Evolutionary conservation across 2,797 vertebrate genomes (phyloP).

Genomic region (Xenops minutus): DNA sequence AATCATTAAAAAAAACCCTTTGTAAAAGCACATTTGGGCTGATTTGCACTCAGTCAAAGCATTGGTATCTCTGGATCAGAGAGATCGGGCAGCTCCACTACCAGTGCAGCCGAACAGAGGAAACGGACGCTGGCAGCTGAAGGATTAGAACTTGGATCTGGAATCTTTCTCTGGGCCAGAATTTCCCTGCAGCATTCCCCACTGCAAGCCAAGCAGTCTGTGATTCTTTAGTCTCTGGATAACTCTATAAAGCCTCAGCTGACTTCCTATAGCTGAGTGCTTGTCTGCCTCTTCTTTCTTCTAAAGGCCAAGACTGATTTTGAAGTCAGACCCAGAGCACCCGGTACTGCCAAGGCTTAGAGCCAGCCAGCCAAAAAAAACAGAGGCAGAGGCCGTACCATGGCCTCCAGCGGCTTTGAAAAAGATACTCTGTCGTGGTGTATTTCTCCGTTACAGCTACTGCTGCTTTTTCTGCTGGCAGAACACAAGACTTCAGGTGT

Average conservation of each 20-base stretch:
- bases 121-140: accelerated
- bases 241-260: not conserved
- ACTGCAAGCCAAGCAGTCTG: not conserved
- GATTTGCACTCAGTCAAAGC: not conserved
- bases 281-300: not conserved
- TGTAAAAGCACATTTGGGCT: not conserved
- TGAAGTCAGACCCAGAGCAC: not conserved
- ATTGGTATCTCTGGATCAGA: not conserved
- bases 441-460: not conserved
- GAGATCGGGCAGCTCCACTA: not conserved
- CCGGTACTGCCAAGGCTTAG: not conserved
- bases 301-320: not conserved
- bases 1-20: too few species aligned
- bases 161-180: not conserved
- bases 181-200: not conserved
- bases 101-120: not conserved
- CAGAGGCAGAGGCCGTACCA: not conserved
- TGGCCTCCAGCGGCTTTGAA: not conserved
- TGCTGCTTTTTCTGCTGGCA: conserved; percentile 39
- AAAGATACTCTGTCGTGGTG: not conserved
- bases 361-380: not conserved
- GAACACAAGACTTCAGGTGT: conserved; percentile 42
- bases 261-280: not conserved
- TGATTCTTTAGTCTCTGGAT: not conserved
- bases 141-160: not conserved